Conservation (phyloP, 2,888 invertebrate species). For the Adelphocoris suturalis region DNA sequence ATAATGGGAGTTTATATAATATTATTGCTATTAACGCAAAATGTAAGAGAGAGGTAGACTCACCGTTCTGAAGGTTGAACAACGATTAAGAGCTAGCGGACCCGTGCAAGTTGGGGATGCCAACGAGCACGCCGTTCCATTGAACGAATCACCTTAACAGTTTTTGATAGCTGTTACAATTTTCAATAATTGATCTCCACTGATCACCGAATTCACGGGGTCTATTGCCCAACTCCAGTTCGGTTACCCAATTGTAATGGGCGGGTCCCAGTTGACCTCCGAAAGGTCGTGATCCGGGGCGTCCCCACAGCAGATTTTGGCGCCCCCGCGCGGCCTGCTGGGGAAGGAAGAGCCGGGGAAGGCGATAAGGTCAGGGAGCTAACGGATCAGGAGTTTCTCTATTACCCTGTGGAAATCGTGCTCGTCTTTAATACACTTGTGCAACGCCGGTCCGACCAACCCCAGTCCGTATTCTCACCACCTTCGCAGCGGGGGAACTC, state of each 20-base stretch:
- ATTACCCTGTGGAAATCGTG: constrained; percentile 58
- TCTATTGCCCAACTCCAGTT: neutral
- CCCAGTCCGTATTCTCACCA: constrained; percentile 30
- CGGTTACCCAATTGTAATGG: constrained; percentile 25
- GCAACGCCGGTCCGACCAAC: constrained; percentile 11
- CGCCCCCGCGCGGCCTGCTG: neutral
- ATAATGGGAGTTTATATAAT: too few species aligned
- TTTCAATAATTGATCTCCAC: neutral
- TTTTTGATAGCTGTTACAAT: too few species aligned
- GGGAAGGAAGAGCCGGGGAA: constrained; percentile 1
- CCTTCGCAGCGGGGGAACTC: constrained; percentile 21
- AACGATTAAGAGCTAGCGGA: too few species aligned
- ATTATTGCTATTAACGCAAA: too few species aligned
- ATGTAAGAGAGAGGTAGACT: too few species aligned
- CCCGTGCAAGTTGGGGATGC: too few species aligned
- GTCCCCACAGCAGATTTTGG: constrained; percentile 14
- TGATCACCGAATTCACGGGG: neutral
- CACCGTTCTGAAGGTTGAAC: too few species aligned
- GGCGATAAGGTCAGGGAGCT: constrained; percentile 59
- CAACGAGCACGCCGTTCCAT: too few species aligned
- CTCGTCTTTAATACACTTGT: constrained; percentile 57
- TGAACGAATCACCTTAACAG: too few species aligned
- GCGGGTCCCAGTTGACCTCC: constrained; percentile 30
- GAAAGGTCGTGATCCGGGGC: constrained; percentile 15
- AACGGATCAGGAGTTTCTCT: constrained; percentile 56